Evolutionary conservation across 1,140 invertebrate species (phyloP).

Genomic region (Ylistrum balloti): DNA sequence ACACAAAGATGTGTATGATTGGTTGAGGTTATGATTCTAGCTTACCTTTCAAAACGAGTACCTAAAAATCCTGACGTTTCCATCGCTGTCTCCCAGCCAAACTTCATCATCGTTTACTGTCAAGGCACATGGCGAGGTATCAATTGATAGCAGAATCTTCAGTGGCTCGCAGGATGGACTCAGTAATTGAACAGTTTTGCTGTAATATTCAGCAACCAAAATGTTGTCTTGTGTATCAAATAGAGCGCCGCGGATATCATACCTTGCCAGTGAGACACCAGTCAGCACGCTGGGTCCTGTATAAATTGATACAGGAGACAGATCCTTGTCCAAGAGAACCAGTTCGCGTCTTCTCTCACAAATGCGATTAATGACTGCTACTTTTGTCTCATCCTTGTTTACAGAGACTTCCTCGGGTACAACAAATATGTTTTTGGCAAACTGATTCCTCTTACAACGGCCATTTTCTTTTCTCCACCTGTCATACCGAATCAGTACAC

Average conservation of each 20-base stretch:
- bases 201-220: background rate
- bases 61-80: background rate
- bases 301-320: background rate
- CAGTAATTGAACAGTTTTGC: background rate
- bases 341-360: background rate
- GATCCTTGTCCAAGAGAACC: background rate
- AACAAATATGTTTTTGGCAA: background rate
- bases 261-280: background rate
- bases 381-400: background rate
- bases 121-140: background rate
- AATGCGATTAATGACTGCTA: background rate
- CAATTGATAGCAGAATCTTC: background rate
- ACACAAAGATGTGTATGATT: no score
- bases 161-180: slow-evolving; percentile 20
- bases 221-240: slow-evolving; percentile 2
- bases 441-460: background rate
- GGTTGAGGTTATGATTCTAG: no score
- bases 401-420: background rate
- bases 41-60: background rate
- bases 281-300: background rate
- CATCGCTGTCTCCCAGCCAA: background rate
- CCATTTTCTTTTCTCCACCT: background rate
- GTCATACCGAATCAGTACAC: background rate
- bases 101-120: background rate
- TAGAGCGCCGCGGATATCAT: background rate